A percentile compares a stretch with the other conserved stretches of the same genome.
These are phyloP conservation scores for Psilanteris sp. DNA, from an alignment of 1,140 invertebrate species.

Conservation along the genomic window DNA sequence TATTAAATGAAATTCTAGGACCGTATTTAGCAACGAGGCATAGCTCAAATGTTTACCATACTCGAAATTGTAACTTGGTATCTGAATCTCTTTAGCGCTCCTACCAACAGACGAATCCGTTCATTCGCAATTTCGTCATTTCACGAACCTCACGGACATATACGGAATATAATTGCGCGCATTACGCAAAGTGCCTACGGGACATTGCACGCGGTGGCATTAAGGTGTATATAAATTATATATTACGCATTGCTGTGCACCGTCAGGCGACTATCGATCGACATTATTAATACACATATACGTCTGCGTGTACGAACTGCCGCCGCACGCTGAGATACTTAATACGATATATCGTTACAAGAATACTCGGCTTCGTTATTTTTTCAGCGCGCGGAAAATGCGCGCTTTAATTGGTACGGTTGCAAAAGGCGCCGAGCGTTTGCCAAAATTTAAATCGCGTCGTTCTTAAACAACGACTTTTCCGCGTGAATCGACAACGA, in stretches of 20 bases:
- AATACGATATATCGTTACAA: slow-evolving; percentile 38
- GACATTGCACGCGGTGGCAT: slow-evolving; percentile 43
- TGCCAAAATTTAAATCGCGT: too few species aligned
- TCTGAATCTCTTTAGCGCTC: slow-evolving; percentile 20
- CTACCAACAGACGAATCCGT: slow-evolving; percentile 20
- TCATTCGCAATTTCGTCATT: slow-evolving; percentile 47
- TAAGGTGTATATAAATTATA: slow-evolving; percentile 57
- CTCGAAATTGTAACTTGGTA: slow-evolving; percentile 11
- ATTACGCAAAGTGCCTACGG: slow-evolving; percentile 52
- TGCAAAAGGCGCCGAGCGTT: too few species aligned
- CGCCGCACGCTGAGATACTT: slow-evolving; percentile 26
- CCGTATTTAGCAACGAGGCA: slow-evolving; percentile 22
- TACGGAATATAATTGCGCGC: slow-evolving; percentile 53
- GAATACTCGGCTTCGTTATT: slow-evolving; percentile 25
- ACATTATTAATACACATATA: slow-evolving; percentile 36
- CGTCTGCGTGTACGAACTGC: slow-evolving; percentile 1
- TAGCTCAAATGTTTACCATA: slow-evolving; percentile 28
- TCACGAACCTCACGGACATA: slow-evolving; percentile 42
- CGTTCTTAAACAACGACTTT: too few species aligned
- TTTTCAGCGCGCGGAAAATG: slow-evolving; percentile 21
- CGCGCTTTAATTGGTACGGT: too few species aligned
- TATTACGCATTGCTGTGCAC: slow-evolving; percentile 45
- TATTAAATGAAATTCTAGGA: slow-evolving; percentile 9
- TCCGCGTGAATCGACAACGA: too few species aligned
- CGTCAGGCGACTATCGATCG: slow-evolving; percentile 48